phyloP scores from a whole-genome alignment of 2,888 invertebrate genomes.

The Trilocha varians region DNA sequence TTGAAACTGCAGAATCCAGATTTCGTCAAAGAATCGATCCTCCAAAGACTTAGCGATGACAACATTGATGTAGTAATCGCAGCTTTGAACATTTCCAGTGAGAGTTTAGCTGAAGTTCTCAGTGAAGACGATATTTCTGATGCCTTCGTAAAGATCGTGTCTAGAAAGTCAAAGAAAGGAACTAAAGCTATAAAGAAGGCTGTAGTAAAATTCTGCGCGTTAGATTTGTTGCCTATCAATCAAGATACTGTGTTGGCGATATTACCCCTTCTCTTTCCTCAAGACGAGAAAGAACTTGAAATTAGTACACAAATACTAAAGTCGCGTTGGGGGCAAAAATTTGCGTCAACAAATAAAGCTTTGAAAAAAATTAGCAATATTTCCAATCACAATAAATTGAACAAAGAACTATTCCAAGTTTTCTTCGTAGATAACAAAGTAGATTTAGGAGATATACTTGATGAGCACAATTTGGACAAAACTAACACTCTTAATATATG shows the following conservation, averaged over 20 bases:
- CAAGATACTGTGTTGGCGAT: conserved; percentile 73
- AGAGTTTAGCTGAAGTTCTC: conserved; percentile 49
- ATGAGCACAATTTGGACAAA: conserved; percentile 38
- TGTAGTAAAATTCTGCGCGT: conserved; percentile 60
- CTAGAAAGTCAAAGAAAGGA: conserved; percentile 52
- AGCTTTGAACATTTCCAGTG: conserved; percentile 57
- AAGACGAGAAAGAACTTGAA: conserved; percentile 35
- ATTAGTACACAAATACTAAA: conserved; percentile 43
- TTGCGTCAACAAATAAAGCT: conserved; percentile 29
- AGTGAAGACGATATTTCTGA: conserved; percentile 55
- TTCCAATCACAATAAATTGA: conserved; percentile 32
- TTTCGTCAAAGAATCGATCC: conserved; percentile 76
- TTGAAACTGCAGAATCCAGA: conserved; percentile 68
- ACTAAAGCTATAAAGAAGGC: conserved; percentile 47
- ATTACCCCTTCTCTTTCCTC: conserved; percentile 76
- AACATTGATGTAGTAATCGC: conserved; percentile 74
- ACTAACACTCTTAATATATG: conserved; percentile 42
- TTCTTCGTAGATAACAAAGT: conserved; percentile 37
- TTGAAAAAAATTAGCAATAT: conserved; percentile 23
- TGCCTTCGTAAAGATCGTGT: conserved; percentile 65
- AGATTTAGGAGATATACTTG: conserved; percentile 36
- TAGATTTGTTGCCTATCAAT: conserved; percentile 58
- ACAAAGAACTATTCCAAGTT: conserved; percentile 38
- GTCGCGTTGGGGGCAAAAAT: conserved; percentile 50
- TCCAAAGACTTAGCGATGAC: conserved; percentile 79